Base-by-base conservation (phyloP, 2,797 vertebrate species). In the Sternotherus odoratus region DNA sequence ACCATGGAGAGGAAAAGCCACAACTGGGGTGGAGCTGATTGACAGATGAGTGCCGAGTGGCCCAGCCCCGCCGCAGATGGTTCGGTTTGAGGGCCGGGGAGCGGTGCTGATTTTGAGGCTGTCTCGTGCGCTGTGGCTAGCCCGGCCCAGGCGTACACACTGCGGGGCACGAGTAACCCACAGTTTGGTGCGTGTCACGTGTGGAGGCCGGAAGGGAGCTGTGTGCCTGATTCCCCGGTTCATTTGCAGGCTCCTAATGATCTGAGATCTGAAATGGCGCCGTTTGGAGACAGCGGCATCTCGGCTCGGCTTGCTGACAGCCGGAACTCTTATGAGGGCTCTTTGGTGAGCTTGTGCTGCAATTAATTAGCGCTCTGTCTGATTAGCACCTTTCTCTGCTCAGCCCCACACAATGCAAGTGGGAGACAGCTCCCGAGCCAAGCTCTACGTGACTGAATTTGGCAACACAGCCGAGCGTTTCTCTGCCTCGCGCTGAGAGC, bases 331-430 rank as follows among this genome's bases (percentile, higher is more conserved):
- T 83, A 60, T 36, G 54, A 86, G 91, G 79, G 80, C 83, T 82
- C 82, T 48, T 49, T 85, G 53, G 80, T 23, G 86, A 88, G 94
- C 94, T n/a, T 1, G 4, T 1, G 23, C 93, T 43, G 86, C 82
- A 48, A 57, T 96, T 96, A 93, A 97, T 97, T 94, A 97, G 77
- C 15, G 77, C 91, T 88, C 83, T 21, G 84, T 51, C 97, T 94
- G n/a, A 85, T 94, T 94, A 95, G 90, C 79, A 24, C 92, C 94
- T 95, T 92, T 48, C 54, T 69, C 94, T 63, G 2, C 81, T 87
- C 72, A 75, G 51, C 89, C 83, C 85, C 7, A 12, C 1, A 16
- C 28, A n/a, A 23, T 1, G 21, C 84, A 57, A 75, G 39, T 0
- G 3, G 3, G 1, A 23, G 1, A 1, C 48, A 4, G 83, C 53